A percentile compares a stretch with the other conserved stretches of the same genome.
Conservation (phyloP, 2,113 vertebrate genomes). For the Ceyx margarethae region DNA sequence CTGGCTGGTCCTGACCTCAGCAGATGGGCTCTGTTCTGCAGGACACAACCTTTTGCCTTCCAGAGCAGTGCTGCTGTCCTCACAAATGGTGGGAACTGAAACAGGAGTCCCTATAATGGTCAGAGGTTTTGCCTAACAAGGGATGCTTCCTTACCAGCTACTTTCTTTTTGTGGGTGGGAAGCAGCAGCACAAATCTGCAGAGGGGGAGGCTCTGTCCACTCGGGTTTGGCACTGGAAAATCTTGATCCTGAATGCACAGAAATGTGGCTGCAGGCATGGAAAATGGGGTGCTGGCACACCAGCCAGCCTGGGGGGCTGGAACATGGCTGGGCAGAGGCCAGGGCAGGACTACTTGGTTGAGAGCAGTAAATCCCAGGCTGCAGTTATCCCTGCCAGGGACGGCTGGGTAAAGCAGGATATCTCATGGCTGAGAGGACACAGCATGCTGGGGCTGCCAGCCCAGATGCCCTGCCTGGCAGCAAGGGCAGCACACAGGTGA, state of each 20-base stretch:
- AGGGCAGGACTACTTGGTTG: not conserved
- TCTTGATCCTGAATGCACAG: not conserved
- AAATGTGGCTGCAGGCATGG: not conserved
- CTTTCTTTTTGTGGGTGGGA: not conserved
- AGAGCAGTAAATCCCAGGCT: not conserved
- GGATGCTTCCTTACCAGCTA: not conserved
- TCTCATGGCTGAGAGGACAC: not conserved
- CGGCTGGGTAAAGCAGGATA: not conserved
- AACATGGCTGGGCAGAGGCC: not conserved
- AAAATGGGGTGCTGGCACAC: not conserved
- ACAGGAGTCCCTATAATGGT: not conserved
- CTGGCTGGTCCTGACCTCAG: not conserved
- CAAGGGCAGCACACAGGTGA: not conserved
- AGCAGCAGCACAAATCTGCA: not conserved
- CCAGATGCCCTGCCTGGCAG: not conserved
- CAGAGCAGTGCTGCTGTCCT: not conserved
- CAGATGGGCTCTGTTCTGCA: not conserved
- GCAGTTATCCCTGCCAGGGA: fast-evolving
- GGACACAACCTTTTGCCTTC: not conserved
- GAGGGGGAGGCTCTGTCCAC: not conserved
- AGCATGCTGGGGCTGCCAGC: not conserved
- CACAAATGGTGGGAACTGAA: not conserved
- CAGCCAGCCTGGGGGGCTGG: not conserved
- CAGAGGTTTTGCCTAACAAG: not conserved
- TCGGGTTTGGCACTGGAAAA: not conserved